Conservation (phyloP, 2,888 invertebrate species). For the Lithophane ornitopus region DNA sequence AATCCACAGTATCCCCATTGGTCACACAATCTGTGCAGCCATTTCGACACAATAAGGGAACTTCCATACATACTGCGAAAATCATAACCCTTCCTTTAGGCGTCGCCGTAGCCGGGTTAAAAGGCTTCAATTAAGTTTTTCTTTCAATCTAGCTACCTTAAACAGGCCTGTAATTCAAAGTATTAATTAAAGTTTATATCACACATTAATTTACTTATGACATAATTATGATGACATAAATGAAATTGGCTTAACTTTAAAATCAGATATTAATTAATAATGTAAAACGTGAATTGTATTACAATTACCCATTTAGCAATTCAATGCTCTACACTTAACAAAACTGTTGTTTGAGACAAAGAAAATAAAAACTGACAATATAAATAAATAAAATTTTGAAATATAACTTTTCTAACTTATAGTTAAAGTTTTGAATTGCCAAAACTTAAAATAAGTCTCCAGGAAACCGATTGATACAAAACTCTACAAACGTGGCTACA, state of each 20-base stretch:
- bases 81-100: constrained; percentile 52
- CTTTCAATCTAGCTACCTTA: constrained; percentile 86
- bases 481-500: constrained; percentile 70
- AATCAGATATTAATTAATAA: constrained; percentile 68
- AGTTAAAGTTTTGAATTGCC: constrained; percentile 90
- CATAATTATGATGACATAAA: constrained; percentile 69
- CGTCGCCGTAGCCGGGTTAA: constrained; percentile 56
- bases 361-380: constrained; percentile 79
- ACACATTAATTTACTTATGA: constrained; percentile 86
- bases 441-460: constrained; percentile 90
- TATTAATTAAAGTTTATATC: constrained; percentile 82
- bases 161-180: constrained; percentile 82
- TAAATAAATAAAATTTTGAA: constrained; percentile 86
- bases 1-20: constrained; percentile 25
- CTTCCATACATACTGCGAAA: constrained; percentile 46
- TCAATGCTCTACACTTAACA: constrained; percentile 73
- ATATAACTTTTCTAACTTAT: constrained; percentile 89
- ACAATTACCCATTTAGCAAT: constrained; percentile 79
- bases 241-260: constrained; percentile 65
- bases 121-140: constrained; percentile 63
- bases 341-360: constrained; percentile 82
- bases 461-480: constrained; percentile 81
- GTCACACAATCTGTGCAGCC: constrained; percentile 21
- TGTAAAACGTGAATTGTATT: constrained; percentile 77
- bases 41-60: constrained; percentile 24